phyloP scores from a whole-genome alignment of 2,797 vertebrate genomes.

The Myotis myotis region DNA sequence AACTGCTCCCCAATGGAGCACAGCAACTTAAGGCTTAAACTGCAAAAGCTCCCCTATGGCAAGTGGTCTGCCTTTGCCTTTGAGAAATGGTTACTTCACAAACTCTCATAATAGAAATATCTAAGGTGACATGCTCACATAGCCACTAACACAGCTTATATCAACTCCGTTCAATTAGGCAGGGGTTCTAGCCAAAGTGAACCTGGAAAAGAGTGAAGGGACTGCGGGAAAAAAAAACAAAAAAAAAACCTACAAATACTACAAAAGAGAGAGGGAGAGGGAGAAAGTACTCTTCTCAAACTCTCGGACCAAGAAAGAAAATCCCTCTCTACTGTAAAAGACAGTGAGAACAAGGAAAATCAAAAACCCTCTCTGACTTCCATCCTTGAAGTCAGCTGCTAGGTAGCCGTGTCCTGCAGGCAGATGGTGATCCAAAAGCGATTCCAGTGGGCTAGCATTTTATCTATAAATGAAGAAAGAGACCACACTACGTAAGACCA shows the following conservation, averaged over 20 bases:
- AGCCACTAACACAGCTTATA: not conserved
- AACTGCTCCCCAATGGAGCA: not conserved
- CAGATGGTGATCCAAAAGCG: not conserved
- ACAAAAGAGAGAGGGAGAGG: too few relatives aligned
- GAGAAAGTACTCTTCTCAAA: not conserved
- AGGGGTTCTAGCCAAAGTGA: not conserved
- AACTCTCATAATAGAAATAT: not conserved
- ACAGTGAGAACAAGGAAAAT: not conserved
- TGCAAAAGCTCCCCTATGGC: not conserved
- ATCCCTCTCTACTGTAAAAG: not conserved
- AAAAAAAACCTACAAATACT: too few relatives aligned
- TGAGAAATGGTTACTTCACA: not conserved
- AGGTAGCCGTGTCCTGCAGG: too few relatives aligned
- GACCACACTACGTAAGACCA: not conserved
- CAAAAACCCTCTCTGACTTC: not conserved
- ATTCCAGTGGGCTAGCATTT: not conserved
- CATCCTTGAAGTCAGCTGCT: not conserved
- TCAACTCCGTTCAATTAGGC: not conserved
- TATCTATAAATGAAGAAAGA: not conserved
- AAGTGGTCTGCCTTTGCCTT: not conserved
- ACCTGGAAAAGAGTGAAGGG: not conserved
- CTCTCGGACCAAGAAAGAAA: not conserved
- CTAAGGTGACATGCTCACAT: not conserved
- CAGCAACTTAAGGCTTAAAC: slow-evolving; percentile 57
- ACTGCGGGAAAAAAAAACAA: not conserved